Evolutionary conservation across 2,113 vertebrate species (phyloP).

Genomic region (Oostethus manadensis): DNA sequence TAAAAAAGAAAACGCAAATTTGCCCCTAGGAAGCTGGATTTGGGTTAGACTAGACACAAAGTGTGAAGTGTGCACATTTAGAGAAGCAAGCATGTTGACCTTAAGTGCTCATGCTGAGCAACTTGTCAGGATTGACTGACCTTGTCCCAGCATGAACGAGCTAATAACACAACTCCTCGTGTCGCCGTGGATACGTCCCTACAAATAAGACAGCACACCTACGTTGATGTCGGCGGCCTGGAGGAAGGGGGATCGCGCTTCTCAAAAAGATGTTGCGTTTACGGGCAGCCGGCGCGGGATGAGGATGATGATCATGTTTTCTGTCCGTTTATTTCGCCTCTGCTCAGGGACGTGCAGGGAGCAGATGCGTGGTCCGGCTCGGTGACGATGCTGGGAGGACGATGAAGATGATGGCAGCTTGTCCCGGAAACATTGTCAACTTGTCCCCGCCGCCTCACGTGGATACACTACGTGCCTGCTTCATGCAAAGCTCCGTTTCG

Average conservation of each 20-base stretch:
- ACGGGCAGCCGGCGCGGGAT: conserved; percentile 19
- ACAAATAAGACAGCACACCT: conserved; percentile 33
- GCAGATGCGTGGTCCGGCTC: conserved; percentile 19
- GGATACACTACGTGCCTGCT: conserved; percentile 37
- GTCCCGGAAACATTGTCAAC: conserved; percentile 8
- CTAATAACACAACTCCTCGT: not conserved
- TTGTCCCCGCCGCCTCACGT: conserved; percentile 45
- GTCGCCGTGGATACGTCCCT: not conserved
- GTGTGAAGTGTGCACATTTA: not conserved
- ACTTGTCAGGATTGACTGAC: not conserved
- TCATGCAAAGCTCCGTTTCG: conserved; percentile 12
- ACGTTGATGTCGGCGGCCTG: conserved; percentile 39
- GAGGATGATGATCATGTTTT: conserved; percentile 26
- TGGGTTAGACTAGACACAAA: no score
- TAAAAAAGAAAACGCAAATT: no score
- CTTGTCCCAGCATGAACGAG: not conserved
- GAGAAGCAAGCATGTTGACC: no score
- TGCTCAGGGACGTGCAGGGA: conserved; percentile 12
- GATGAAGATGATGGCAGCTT: conserved; percentile 13
- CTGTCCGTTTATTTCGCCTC: conserved; percentile 7
- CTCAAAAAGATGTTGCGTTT: conserved; percentile 21
- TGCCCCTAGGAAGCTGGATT: no score
- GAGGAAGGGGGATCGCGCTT: conserved; percentile 20
- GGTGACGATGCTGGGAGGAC: not conserved
- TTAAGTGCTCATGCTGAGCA: not conserved